Evolutionary conservation across 2,113 vertebrate genomes (phyloP).

Genomic region (Pseudorasbora parva): DNA sequence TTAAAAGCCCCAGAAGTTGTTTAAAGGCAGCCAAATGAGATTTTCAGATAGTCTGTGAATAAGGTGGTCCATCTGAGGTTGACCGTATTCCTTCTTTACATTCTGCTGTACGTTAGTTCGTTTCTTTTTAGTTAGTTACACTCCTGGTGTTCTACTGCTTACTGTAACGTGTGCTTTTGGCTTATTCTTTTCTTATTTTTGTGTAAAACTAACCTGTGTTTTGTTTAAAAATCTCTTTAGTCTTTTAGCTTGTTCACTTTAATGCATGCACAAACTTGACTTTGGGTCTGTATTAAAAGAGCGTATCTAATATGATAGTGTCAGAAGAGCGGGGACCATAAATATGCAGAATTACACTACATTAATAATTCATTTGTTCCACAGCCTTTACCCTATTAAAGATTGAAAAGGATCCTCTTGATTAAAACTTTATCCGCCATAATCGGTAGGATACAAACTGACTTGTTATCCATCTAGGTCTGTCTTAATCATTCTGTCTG

Average conservation of each 20-base stretch:
- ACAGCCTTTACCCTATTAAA: slow-evolving; percentile 36
- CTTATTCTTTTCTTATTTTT: not conserved
- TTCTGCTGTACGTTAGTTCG: not conserved
- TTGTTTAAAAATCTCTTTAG: not conserved
- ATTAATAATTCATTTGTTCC: slow-evolving; percentile 33
- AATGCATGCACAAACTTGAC: slow-evolving; percentile 30
- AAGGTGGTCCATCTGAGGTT: not conserved
- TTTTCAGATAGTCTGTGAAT: not conserved
- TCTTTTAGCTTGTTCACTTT: slow-evolving; percentile 5
- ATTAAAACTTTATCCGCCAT: slow-evolving; percentile 40
- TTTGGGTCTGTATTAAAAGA: slow-evolving; percentile 15
- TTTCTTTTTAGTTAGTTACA: not conserved
- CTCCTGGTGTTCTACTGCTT: not conserved
- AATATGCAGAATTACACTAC: slow-evolving; percentile 40
- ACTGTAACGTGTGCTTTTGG: not conserved
- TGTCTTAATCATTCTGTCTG: not conserved
- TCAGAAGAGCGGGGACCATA: slow-evolving; percentile 28
- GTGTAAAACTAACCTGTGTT: not conserved
- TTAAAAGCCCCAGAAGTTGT: no score
- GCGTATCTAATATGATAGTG: slow-evolving; percentile 9
- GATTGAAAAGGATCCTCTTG: not conserved
- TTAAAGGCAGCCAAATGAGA: not conserved
- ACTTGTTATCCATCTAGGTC: not conserved
- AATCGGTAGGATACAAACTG: not conserved
- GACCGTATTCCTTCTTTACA: not conserved